These are phyloP conservation scores for Tupaia chinensis DNA, from an alignment of 2,113 vertebrate genomes.

Conservation along the genomic window DNA sequence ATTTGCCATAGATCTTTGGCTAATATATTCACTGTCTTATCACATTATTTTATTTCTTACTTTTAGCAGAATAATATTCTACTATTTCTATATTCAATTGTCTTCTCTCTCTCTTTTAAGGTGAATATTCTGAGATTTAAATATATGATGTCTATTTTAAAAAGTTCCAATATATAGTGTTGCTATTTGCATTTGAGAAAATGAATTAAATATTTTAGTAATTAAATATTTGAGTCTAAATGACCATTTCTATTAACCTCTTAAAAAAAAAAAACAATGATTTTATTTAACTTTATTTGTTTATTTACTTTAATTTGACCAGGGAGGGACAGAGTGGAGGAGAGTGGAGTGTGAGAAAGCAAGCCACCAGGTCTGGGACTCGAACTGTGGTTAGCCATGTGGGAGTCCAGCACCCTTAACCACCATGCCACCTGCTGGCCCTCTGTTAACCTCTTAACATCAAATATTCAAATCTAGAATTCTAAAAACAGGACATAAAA, in stretches of 20 bases:
- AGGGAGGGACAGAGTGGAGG: too few species aligned
- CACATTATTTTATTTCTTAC: slow-evolving; percentile 26
- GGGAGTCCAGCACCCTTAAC: too few species aligned
- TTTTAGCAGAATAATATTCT: slow-evolving; percentile 42
- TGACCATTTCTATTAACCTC: not conserved
- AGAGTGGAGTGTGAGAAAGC: too few species aligned
- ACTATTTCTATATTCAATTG: not conserved
- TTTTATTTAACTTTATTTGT: too few species aligned
- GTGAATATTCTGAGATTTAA: slow-evolving; percentile 49
- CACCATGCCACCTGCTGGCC: too few species aligned
- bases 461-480: not conserved
- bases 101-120: not conserved
- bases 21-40: not conserved
- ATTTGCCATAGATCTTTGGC: not conserved
- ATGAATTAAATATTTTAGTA: slow-evolving; percentile 32
- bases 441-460: not conserved
- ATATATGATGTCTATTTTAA: not conserved
- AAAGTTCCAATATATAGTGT: not conserved
- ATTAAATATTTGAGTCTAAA: slow-evolving; percentile 24
- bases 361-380: too few species aligned
- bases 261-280: not conserved
- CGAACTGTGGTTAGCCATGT: too few species aligned
- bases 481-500: not conserved
- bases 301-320: too few species aligned
- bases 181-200: slow-evolving; percentile 37